Evolutionary conservation across 2,888 invertebrate species (phyloP), one percentile per base, ranked within the genome.

Genomic region (Cabera pusaria): DNA sequence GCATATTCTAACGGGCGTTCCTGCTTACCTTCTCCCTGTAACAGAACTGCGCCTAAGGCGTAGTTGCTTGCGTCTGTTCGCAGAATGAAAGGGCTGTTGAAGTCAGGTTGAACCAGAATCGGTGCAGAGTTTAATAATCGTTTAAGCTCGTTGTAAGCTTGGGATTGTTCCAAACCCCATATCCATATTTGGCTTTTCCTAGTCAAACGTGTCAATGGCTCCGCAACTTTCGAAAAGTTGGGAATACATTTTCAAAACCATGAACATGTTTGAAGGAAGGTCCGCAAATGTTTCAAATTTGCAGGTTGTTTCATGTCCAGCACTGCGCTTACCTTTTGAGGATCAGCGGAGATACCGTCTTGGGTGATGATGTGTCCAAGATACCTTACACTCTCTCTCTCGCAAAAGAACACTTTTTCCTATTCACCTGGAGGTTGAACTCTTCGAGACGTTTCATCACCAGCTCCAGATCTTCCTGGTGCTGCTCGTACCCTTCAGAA

Each of bases 21-120:
- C 6, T 28, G 3, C 3, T 19, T 20, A 6, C 5, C 19, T 6
- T 59, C 54, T 9, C 60, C 58, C 52, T 57, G 49, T 6, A 64
- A 44, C 32, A 63, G 37, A 8, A 42, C 56, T 3, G 61, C 61
- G 1, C 62, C 62, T 1, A 61, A 6, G 1, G 64, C 68, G 23
- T 57, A 71, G 20, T 31, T 43, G 22, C 68, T 69, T 0, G 63
- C 52, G 12, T 70, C 68, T 0, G 68, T 69, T 6, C 61, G 37
- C 0, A 70, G 6, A 1, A 63, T 41, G 20, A 63, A 72, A 0
- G 62, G 59, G n/a, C 44, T 20, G 2, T 7, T 32, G 2, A 49
- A 51, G 24, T 64, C 58, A 2, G 63, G 23, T 23, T 64, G 60
- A 1, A 26, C 5, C 1, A 64, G 39, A 5, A 64, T 48, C 0